Percentiles rank a stretch among this genome's conserved stretches.
Evolutionary conservation across 2,797 vertebrate genomes (phyloP).

Genomic region (Rhynchonycteris naso): DNA sequence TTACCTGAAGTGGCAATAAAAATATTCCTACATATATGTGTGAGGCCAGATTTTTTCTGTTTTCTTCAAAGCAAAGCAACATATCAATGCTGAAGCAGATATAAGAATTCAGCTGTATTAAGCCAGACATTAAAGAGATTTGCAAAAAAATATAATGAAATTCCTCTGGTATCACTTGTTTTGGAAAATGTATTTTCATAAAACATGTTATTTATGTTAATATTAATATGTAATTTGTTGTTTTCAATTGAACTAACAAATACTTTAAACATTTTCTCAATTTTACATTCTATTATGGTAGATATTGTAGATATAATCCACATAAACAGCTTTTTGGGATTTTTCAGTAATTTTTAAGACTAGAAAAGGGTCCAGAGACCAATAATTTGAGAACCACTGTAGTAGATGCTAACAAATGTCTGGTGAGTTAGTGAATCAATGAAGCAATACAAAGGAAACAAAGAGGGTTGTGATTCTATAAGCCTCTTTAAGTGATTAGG

Average conservation of each 20-base stretch:
- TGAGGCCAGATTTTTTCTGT: background rate
- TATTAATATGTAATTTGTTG: conserved; percentile 10
- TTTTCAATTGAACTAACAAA: conserved; percentile 34
- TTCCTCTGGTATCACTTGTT: background rate
- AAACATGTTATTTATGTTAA: background rate
- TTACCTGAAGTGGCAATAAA: background rate
- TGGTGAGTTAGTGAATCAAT: background rate
- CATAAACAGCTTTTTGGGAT: background rate
- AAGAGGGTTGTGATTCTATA: background rate
- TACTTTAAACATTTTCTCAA: background rate
- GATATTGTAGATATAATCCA: background rate
- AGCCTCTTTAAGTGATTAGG: background rate
- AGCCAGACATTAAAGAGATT: conserved; percentile 13
- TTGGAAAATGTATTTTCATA: conserved; percentile 13
- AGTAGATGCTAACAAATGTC: background rate
- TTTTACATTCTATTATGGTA: conserved; percentile 33
- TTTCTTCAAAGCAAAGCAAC: conserved; percentile 21
- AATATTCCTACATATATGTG: background rate
- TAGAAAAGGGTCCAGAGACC: background rate
- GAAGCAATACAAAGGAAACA: background rate
- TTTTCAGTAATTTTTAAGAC: conserved; percentile 13
- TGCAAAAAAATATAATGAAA: conserved; percentile 48
- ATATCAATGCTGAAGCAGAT: conserved; percentile 3
- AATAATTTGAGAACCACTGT: background rate
- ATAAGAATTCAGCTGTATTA: background rate